phyloP scores from a whole-genome alignment of 2,888 invertebrate genomes.

The Pheosia tremula region DNA sequence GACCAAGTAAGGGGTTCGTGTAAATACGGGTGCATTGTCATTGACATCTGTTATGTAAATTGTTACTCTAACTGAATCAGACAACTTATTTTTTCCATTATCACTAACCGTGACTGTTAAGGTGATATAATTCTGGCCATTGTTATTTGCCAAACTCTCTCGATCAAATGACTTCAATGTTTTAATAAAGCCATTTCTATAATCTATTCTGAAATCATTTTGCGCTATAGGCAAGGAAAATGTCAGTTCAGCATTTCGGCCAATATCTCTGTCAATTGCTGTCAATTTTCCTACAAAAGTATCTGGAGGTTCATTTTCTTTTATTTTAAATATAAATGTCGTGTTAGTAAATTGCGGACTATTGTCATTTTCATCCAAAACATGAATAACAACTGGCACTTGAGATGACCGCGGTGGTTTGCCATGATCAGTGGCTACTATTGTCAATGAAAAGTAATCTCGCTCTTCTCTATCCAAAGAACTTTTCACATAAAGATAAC shows the following conservation, averaged over 20 bases:
- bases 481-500: conserved; percentile 94
- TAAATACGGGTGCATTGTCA: conserved; percentile 94
- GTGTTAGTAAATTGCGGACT: conserved; percentile 95
- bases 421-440: conserved; percentile 93
- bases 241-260: conserved; percentile 95
- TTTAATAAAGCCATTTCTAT: conserved; percentile 95
- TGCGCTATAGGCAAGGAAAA: conserved; percentile 91
- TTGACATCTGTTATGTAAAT: conserved; percentile 96
- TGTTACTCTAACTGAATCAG: conserved; percentile 94
- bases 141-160: conserved; percentile 91
- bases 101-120: conserved; percentile 95
- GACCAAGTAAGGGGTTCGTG: conserved; percentile 93
- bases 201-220: conserved; percentile 94
- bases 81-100: conserved; percentile 90
- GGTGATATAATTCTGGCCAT: conserved; percentile 91
- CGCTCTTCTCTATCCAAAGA: conserved; percentile 94
- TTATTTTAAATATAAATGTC: conserved; percentile 95
- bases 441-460: conserved; percentile 95
- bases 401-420: conserved; percentile 91
- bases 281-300: conserved; percentile 96
- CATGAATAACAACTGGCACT: conserved; percentile 96
- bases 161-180: conserved; percentile 94
- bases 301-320: conserved; percentile 94
- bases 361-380: conserved; percentile 98
- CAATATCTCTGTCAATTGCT: conserved; percentile 95